Evolutionary conservation across 2,113 vertebrate species (phyloP).

Genomic region (Motacilla alba): DNA sequence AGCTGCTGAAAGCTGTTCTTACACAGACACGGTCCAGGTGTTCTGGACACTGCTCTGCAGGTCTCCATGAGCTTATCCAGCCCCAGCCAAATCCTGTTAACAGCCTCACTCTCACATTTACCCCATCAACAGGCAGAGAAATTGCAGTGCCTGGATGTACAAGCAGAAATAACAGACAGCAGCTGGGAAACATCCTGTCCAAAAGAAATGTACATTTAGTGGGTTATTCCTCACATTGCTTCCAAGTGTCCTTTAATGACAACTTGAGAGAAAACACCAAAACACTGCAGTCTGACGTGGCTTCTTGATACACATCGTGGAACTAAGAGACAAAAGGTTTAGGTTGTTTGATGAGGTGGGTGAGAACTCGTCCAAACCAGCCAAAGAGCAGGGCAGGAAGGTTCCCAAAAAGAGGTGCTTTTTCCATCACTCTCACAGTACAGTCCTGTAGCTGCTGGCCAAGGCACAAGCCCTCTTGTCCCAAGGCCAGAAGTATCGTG

Average conservation of each 20-base stretch:
- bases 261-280: neutral
- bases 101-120: neutral
- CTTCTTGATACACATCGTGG: neutral
- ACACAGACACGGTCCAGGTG: accelerated
- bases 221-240: neutral
- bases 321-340: neutral
- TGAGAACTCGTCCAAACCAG: neutral
- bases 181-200: neutral
- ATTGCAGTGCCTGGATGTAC: neutral
- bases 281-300: neutral
- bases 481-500: neutral
- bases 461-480: neutral
- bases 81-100: neutral
- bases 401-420: neutral
- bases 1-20: neutral
- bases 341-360: neutral
- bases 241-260: neutral
- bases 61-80: neutral
- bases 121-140: neutral
- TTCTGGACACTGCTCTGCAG: neutral
- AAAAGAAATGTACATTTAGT: neutral
- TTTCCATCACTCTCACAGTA: neutral
- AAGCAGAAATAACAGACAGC: neutral
- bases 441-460: neutral
- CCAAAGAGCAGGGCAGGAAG: neutral